Conservation (phyloP, 2,797 vertebrate species). For the Columba guinea region DNA sequence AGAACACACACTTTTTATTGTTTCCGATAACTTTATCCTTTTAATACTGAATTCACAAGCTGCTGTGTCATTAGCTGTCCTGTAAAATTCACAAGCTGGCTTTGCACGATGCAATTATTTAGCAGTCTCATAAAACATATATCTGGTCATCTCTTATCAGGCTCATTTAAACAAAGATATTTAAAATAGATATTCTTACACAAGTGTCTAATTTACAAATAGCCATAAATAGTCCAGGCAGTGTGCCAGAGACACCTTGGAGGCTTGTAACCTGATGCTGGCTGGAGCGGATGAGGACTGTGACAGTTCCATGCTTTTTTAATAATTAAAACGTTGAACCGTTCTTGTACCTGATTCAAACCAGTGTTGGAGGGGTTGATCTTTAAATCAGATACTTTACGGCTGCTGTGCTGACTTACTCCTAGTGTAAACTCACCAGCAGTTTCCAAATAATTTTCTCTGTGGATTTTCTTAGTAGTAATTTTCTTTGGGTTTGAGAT, state of each 20-base stretch:
- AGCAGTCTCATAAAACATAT: slow-evolving; percentile 71
- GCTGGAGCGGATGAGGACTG: background rate
- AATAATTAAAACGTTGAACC: slow-evolving; percentile 55
- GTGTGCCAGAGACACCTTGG: slow-evolving; percentile 55
- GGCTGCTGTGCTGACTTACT: background rate
- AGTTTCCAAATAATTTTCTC: background rate
- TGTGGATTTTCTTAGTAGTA: background rate
- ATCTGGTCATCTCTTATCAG: slow-evolving; percentile 75
- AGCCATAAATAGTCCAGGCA: slow-evolving; percentile 73
- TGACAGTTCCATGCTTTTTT: slow-evolving; percentile 61
- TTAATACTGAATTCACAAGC: slow-evolving; percentile 57
- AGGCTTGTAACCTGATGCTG: slow-evolving; percentile 68
- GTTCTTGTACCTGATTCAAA: slow-evolving; percentile 1
- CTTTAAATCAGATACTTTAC: background rate
- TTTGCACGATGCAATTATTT: slow-evolving; percentile 59
- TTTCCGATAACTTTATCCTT: slow-evolving; percentile 49
- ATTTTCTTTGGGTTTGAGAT: background rate
- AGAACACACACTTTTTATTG: slow-evolving; percentile 37
- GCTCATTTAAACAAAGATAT: slow-evolving; percentile 68
- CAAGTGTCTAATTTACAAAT: slow-evolving; percentile 74
- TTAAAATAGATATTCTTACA: slow-evolving; percentile 74
- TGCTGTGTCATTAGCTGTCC: slow-evolving; percentile 53
- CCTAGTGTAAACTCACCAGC: background rate
- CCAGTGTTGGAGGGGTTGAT: background rate
- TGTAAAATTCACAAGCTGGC: slow-evolving; percentile 50